phyloP scores from a whole-genome alignment of 2,888 invertebrate species.

The Axea sp. region DNA sequence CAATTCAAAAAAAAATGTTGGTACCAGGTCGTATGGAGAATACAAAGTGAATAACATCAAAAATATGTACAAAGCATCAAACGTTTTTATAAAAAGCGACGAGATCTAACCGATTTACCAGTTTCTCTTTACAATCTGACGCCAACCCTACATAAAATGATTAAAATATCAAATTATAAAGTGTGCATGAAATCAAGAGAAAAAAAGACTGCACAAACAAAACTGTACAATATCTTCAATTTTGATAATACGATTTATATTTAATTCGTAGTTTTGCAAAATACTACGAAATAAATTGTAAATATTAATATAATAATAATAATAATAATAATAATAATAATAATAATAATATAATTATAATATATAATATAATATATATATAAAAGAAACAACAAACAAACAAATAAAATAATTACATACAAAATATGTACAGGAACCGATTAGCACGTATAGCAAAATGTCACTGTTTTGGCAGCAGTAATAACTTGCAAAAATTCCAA shows the following conservation, averaged over 20 bases:
- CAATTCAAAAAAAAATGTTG: conserved; percentile 7
- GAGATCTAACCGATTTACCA: conserved; percentile 1
- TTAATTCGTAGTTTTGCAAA: background rate
- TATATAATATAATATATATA: conserved; percentile 38
- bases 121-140: conserved; percentile 21
- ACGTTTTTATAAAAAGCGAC: conserved; percentile 10
- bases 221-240: conserved; percentile 41
- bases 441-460: conserved; percentile 67
- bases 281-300: conserved; percentile 10
- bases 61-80: conserved; percentile 9
- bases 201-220: conserved; percentile 27
- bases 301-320: conserved; percentile 5
- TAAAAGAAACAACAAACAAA: conserved; percentile 50
- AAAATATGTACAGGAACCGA: conserved; percentile 69
- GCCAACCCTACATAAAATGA: conserved; percentile 5
- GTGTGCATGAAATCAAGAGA: conserved; percentile 8
- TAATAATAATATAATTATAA: conserved; percentile 27
- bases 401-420: conserved; percentile 62
- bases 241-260: conserved; percentile 20
- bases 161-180: conserved; percentile 1
- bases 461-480: conserved; percentile 59
- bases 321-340: conserved; percentile 21
- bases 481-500: conserved; percentile 42
- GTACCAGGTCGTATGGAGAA: conserved; percentile 3
- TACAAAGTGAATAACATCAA: conserved; percentile 1